Percentiles rank a stretch among this genome's conserved stretches.
Conservation (phyloP, 2,797 vertebrate species). For the Halcyon smyrnensis region DNA sequence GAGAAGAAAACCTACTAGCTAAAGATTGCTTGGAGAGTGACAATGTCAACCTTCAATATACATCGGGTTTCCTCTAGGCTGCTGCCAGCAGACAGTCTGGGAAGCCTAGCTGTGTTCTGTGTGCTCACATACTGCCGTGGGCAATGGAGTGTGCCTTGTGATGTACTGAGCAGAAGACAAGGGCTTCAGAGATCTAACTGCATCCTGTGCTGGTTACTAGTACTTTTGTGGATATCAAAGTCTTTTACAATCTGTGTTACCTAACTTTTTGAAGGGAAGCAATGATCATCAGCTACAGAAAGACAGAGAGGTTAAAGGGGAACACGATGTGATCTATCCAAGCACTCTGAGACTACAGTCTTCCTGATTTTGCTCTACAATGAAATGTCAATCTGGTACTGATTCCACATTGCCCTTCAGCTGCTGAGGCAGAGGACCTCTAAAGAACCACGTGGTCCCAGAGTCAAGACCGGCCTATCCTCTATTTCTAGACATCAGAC, state of each 20-base stretch:
- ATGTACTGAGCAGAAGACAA: background rate
- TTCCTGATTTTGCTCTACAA: background rate
- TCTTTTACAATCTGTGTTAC: background rate
- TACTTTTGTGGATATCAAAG: background rate
- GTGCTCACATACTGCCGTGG: background rate
- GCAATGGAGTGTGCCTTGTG: background rate
- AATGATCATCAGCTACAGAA: background rate
- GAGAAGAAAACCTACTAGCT: background rate
- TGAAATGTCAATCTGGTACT: background rate
- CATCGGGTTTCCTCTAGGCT: background rate
- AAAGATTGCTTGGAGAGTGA: background rate
- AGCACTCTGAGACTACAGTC: background rate
- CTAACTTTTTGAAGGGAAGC: background rate
- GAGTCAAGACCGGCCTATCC: background rate
- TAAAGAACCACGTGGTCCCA: background rate
- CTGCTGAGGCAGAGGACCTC: background rate
- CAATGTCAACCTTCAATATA: background rate
- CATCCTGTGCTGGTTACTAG: background rate
- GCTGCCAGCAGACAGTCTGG: background rate
- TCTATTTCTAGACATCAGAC: background rate
- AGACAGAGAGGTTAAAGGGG: background rate
- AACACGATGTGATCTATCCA: background rate
- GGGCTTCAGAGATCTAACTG: background rate
- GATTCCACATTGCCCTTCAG: background rate
- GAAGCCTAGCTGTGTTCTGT: accelerated